A percentile compares a stretch with the other conserved stretches of the same genome.
phyloP scores from a whole-genome alignment of 2,797 vertebrate species.

The Coregonus ussuriensis region DNA sequence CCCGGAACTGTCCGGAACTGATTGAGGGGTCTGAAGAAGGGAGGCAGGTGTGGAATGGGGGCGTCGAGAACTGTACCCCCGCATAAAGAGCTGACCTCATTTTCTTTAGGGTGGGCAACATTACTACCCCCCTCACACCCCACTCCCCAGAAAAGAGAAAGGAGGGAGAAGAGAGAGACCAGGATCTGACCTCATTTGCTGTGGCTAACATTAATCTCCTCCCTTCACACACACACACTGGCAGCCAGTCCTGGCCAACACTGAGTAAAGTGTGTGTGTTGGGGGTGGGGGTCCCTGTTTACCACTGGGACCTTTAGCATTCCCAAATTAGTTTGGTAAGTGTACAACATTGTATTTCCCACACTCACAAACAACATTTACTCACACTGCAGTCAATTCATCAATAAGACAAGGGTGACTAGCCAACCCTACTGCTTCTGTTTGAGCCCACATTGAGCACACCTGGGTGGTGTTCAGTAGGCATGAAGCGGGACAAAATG shows the following conservation, averaged over 20 bases:
- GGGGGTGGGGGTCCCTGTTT: no score
- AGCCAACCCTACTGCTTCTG: neutral
- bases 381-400: neutral
- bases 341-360: neutral
- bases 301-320: no score
- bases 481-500: neutral
- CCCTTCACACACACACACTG: neutral
- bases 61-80: neutral
- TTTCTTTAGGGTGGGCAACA: neutral
- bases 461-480: neutral
- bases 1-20: neutral
- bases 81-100: neutral
- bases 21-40: neutral
- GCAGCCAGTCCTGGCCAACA: neutral
- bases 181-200: neutral
- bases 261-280: neutral
- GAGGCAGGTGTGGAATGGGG: conserved; percentile 14
- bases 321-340: no score
- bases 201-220: neutral
- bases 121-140: neutral
- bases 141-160: neutral
- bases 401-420: neutral
- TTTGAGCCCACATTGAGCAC: neutral
- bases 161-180: neutral
- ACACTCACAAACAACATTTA: neutral